Base-by-base conservation (phyloP, 1,140 invertebrate species). In the Lerema accius region DNA sequence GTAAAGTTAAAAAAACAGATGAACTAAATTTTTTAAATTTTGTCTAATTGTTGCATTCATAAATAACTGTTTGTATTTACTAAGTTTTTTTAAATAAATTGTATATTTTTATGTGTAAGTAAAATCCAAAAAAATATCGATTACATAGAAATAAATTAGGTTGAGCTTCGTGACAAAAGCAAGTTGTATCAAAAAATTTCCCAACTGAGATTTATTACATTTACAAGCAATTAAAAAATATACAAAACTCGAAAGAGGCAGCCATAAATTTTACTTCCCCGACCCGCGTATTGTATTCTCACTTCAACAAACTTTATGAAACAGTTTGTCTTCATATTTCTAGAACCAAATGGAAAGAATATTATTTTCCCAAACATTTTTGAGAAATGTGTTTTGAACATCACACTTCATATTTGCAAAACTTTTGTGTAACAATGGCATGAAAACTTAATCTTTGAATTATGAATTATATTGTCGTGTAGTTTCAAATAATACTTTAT, bases 291-390 rank as follows among this genome's bases (percentile, higher is more conserved):
- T 55, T 55, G 51, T 55, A 26, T 42, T 55, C 16, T 26, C 40
- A 55, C 51, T 55, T 55, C 51, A 26, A 26, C 10, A 55, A 55
- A 55, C 51, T 55, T 55, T 55, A 19, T 14, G 13, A 13, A 55
- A 55, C 17, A 43, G 19, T 55, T 26, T 10, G 19, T 43, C 32
- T 53, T 53, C 50, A 55, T 42, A 55, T 42, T 42, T 55, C 35
- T 55, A 26, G 17, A 40, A 19, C 16, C 32, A 40, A 53, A 39
- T 17, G 16, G 11, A 49, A 49, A 49, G 46, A 53, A 40, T 39
- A 39, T 53, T 10, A 13, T 40, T 17, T 53, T 23, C 5, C 10
- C 4, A 40, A 39, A 23, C 50, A 15, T 53, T 39, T 40, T 37
- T 17, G 32, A 53, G 49, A 51, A 16, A 19, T 40, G 35, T 39